A percentile compares a stretch with the other conserved stretches of the same genome.
Evolutionary conservation across 2,888 invertebrate species (phyloP).

Genomic region (Agonopterix heracliana): DNA sequence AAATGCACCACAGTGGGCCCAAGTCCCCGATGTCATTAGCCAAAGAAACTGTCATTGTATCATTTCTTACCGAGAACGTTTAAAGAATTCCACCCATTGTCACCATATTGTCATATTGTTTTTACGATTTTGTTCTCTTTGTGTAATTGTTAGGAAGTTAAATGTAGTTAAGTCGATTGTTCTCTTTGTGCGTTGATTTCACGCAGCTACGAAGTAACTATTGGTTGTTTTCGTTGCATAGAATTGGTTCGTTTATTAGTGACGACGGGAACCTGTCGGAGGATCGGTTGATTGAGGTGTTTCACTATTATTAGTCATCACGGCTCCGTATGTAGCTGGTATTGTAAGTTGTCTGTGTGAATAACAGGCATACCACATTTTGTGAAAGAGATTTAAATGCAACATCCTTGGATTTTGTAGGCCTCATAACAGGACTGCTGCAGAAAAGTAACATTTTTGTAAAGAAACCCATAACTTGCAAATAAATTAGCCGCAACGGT

Average conservation of each 20-base stretch:
- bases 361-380: no score
- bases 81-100: conserved; percentile 41
- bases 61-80: conserved; percentile 48
- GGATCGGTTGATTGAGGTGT: conserved; percentile 47
- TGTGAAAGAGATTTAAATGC: no score
- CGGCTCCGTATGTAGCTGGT: conserved; percentile 18
- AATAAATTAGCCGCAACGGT: no score
- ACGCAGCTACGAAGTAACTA: conserved; percentile 46
- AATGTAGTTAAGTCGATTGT: conserved; percentile 68
- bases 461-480: no score
- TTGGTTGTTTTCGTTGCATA: conserved; percentile 46
- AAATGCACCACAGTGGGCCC: conserved; percentile 67
- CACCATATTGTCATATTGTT: conserved; percentile 54
- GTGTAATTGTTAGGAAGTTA: conserved; percentile 71
- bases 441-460: no score
- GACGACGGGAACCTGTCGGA: conserved; percentile 56
- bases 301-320: conserved; percentile 44
- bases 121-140: conserved; percentile 55
- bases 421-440: no score
- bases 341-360: not conserved
- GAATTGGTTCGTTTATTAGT: conserved; percentile 67
- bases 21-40: conserved; percentile 55
- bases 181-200: conserved; percentile 52
- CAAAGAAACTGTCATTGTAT: conserved; percentile 48
- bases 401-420: no score